Percentiles rank a stretch among this genome's conserved stretches.
phyloP scores from a whole-genome alignment of 1,140 invertebrate species.

The Pseudobourletiella spinata region DNA sequence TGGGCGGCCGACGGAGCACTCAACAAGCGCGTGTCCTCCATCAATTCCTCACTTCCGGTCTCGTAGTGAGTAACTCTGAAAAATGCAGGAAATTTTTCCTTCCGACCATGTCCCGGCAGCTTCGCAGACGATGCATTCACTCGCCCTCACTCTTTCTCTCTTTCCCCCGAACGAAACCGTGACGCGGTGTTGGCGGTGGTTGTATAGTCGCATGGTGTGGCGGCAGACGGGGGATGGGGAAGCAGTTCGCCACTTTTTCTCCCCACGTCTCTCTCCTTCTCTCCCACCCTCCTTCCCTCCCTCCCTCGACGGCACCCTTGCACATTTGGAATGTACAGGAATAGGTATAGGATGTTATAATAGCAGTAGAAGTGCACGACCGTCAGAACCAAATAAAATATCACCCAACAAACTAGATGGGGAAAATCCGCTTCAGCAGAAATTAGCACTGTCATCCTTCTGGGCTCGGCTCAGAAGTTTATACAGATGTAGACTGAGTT shows the following conservation, averaged over 20 bases:
- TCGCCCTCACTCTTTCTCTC: no score
- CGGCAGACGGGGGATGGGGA: no score
- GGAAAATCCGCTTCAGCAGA: conserved; percentile 10
- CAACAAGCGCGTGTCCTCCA: conserved; percentile 35
- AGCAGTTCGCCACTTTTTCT: background rate
- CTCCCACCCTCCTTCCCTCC: background rate
- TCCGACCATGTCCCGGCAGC: background rate
- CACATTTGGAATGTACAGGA: no score
- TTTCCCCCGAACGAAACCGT: background rate
- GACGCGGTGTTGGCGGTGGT: no score
- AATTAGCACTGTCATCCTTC: conserved; percentile 29
- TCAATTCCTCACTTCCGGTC: conserved; percentile 36
- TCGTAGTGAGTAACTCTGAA: conserved; percentile 3
- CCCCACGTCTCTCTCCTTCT: background rate
- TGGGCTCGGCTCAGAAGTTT: background rate
- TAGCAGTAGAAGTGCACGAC: no score
- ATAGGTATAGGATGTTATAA: no score
- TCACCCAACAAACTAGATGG: background rate
- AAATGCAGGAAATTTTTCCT: conserved; percentile 10
- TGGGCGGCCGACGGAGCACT: conserved; percentile 21
- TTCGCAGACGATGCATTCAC: no score
- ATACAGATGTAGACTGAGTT: no score
- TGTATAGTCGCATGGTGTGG: no score
- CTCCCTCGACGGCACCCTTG: background rate
- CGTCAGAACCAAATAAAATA: conserved; percentile 11